Evolutionary conservation across 1,140 invertebrate genomes (phyloP), one percentile per base, ranked within the genome.

Genomic region (Drosophila eugracilis): DNA sequence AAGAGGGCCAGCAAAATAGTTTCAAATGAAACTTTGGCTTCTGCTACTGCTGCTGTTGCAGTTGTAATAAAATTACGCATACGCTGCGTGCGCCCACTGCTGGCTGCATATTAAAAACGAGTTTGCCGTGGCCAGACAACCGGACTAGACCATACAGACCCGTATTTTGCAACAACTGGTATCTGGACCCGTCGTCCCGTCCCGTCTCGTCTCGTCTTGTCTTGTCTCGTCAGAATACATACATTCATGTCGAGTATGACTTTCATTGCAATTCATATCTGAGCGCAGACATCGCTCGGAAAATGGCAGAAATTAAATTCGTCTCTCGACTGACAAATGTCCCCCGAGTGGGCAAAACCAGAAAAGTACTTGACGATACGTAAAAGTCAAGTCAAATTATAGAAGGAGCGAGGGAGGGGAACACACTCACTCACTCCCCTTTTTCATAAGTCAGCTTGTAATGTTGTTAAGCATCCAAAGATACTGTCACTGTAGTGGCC

Each of bases 241-340:
- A 36, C 37, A 39, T 39, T 75, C 65, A 80, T 60, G 79, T 48
- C 63, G 65, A 71, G 81, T 76, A 80, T 85, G 81, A 85, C 81
- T 88, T 85, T 85, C 81, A 85, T 85, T 88, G 69, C 83, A 80
- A 88, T 81, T 81, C 83, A 85, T 85, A 85, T 85, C 80, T 81
- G 79, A 77, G 75, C 67, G 58, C 77, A 86, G 77, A 75, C 72
- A 57, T 86, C 58, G 72, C 75, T 59, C 63, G 75, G 54, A 74
- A 79, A 77, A 69, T 74, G 49, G 80, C 70, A 79, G 84, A 90
- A 88, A 90, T 90, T 90, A 90, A 90, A 90, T 90, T 90, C 88
- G 89, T 89, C 89, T 90, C 84, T 85, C 86, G 80, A 90, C 89
- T 90, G 79, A 90, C 81, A 90, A 90, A 90, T 90, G 89, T 90